phyloP scores from a whole-genome alignment of 2,797 vertebrate genomes.

The Hyperoplus lanceolatus region DNA sequence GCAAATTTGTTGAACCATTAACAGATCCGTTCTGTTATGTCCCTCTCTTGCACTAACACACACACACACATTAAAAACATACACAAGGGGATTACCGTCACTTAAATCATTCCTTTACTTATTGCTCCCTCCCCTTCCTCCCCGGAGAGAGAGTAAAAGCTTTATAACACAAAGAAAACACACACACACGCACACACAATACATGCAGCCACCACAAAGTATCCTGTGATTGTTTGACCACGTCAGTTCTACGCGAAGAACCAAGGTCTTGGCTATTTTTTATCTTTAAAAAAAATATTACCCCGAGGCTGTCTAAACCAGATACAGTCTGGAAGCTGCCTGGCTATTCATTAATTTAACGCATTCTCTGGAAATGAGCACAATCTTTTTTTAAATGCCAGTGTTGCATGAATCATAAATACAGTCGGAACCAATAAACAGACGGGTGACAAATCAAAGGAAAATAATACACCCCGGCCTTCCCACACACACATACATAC shows the following conservation, averaged over 20 bases:
- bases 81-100: not conserved
- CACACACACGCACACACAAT: not conserved
- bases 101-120: not conserved
- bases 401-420: not conserved
- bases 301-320: not conserved
- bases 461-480: no score
- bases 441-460: no score
- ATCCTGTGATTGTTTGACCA: constrained; percentile 59
- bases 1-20: constrained; percentile 57
- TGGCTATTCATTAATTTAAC: not conserved
- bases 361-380: not conserved
- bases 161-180: not conserved
- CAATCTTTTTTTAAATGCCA: not conserved
- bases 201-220: not conserved
- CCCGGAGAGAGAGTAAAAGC: not conserved
- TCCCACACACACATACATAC: no score
- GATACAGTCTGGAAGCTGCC: not conserved
- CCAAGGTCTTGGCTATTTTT: constrained; percentile 21
- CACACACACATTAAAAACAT: not conserved
- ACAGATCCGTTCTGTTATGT: constrained; percentile 28
- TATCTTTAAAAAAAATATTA: constrained; percentile 6
- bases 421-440: not conserved
- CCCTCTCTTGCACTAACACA: not conserved
- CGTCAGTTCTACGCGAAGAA: constrained; percentile 9
- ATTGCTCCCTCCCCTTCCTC: not conserved